These are phyloP conservation scores for Acromyrmex heyeri DNA, from an alignment of 1,140 invertebrate species.

Conservation along the genomic window DNA sequence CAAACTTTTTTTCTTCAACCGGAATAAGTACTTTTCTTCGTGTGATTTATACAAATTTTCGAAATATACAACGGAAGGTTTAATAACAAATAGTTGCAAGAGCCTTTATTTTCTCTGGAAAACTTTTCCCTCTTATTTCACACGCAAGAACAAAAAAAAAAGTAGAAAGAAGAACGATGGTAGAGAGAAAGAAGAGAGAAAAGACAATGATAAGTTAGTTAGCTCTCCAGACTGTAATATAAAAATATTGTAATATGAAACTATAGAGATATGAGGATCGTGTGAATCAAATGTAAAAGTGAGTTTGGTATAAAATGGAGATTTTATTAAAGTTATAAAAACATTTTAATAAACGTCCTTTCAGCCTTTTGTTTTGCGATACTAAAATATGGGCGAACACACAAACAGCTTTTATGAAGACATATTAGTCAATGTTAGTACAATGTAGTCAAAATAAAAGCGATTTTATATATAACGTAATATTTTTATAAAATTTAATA, in stretches of 20 bases:
- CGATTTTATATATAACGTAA: not conserved
- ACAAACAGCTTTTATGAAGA: conserved; percentile 47
- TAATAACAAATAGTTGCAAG: not conserved
- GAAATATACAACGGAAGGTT: not conserved
- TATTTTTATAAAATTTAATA: conserved; percentile 28
- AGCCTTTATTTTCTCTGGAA: not conserved
- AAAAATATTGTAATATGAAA: not conserved
- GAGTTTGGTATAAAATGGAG: conserved; percentile 43
- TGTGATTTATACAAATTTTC: conserved; percentile 10
- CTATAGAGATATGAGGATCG: conserved; percentile 19
- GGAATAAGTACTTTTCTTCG: not conserved
- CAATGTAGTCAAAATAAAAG: conserved; percentile 26
- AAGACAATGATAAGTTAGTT: conserved; percentile 10
- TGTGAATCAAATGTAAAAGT: conserved; percentile 8
- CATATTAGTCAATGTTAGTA: conserved; percentile 31
- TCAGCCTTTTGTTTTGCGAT: conserved; percentile 32
- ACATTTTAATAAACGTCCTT: conserved; percentile 48
- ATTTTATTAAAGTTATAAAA: conserved; percentile 54
- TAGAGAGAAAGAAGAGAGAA: not conserved
- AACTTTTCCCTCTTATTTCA: not conserved
- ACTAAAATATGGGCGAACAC: conserved; percentile 27
- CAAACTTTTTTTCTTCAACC: not conserved
- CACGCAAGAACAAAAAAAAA: not conserved
- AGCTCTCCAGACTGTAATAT: not conserved
- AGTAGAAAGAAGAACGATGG: not conserved